Evolutionary conservation across 2,797 vertebrate species (phyloP).

Genomic region (Lateolabrax maculatus): DNA sequence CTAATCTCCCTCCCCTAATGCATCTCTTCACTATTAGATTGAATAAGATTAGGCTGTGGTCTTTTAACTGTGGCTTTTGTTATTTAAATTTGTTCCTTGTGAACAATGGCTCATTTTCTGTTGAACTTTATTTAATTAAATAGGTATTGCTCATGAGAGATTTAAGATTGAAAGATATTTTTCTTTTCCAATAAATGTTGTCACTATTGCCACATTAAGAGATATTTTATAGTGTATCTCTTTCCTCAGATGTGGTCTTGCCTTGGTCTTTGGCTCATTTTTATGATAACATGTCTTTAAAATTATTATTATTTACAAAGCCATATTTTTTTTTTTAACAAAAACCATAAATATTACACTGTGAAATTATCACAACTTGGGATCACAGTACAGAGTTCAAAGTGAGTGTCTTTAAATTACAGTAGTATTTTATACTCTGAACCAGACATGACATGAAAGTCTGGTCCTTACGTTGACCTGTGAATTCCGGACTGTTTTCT

Average conservation of each 20-base stretch:
- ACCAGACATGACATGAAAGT: conserved; percentile 58
- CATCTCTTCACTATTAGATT: conserved; percentile 23
- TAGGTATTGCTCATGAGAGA: conserved; percentile 29
- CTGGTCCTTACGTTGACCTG: conserved; percentile 60
- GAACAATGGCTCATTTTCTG: conserved; percentile 37
- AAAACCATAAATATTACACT: conserved; percentile 68
- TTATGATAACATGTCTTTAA: conserved; percentile 36
- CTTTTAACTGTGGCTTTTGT: conserved; percentile 28
- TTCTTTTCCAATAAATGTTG: conserved; percentile 45
- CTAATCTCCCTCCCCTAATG: conserved; percentile 8
- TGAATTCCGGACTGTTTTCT: conserved; percentile 58
- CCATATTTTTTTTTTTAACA: conserved; percentile 1
- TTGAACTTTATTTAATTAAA: conserved; percentile 56
- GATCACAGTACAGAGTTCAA: conserved; percentile 71
- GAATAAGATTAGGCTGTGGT: conserved; percentile 11
- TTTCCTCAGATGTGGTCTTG: conserved; percentile 54
- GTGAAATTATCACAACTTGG: conserved; percentile 64
- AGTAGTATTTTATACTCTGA: conserved; percentile 49
- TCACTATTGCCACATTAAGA: conserved; percentile 34
- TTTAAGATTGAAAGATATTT: conserved; percentile 23
- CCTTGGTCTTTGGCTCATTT: conserved; percentile 44
- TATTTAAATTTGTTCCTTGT: conserved; percentile 35
- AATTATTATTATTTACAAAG: conserved; percentile 57
- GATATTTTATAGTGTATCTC: conserved; percentile 43
- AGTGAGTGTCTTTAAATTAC: conserved; percentile 48